Percentiles rank a stretch among this genome's conserved stretches.
phyloP scores from a whole-genome alignment of 2,797 vertebrate species.

The Pipistrellus pygmaeus region DNA sequence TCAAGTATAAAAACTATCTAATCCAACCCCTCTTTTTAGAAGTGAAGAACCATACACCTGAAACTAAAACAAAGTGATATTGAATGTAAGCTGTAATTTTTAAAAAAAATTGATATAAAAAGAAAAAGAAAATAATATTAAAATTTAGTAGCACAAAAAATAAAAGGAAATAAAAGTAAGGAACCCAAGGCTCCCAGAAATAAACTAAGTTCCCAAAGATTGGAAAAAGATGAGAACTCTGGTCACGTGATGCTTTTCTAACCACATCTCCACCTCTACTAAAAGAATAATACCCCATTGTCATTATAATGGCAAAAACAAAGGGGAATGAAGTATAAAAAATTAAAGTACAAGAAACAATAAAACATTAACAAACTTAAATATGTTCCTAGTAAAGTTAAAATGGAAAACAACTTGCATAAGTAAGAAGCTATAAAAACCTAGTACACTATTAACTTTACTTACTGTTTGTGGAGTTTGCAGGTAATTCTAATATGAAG shows the following conservation, averaged over 20 bases:
- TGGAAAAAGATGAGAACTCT: not conserved
- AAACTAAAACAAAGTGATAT: not conserved
- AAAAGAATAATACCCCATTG: not conserved
- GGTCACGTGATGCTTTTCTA: not conserved
- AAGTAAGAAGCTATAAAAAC: slow-evolving; percentile 16
- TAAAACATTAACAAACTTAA: slow-evolving; percentile 9
- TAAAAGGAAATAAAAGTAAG: not conserved
- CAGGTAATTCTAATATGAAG: not conserved
- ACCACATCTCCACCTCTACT: not conserved
- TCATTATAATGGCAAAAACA: not conserved
- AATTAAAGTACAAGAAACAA: slow-evolving; percentile 26
- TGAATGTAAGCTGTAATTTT: not conserved
- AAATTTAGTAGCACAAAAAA: not conserved
- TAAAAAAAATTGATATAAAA: not conserved
- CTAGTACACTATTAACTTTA: not conserved
- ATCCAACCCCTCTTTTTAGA: not conserved
- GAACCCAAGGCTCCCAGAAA: not conserved
- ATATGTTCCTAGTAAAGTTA: not conserved
- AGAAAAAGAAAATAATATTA: not conserved
- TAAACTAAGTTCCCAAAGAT: not conserved
- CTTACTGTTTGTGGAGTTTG: not conserved
- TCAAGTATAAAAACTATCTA: not conserved
- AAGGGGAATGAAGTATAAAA: not conserved
- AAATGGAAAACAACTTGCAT: not conserved
- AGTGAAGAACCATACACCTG: not conserved